Evolutionary conservation across 2,888 invertebrate species (phyloP), one percentile per base, ranked within the genome.

Genomic region (Acleris sparsana): DNA sequence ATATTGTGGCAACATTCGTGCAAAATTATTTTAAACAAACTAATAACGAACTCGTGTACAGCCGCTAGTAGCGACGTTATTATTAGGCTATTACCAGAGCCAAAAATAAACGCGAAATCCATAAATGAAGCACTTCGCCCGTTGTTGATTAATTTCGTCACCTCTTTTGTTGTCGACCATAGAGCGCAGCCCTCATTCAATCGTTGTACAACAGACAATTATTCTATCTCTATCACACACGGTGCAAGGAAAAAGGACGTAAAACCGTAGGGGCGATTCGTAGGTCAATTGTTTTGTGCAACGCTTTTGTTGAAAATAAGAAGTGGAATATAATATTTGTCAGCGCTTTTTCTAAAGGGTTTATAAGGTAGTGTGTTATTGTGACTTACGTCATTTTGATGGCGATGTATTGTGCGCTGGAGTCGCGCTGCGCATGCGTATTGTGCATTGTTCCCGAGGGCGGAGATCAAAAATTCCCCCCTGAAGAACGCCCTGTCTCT

Each of bases 101-200:
- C 16, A 64, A 55, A 65, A 62, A 51, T 57, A 67, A 52, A 43
- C 59, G 33, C 49, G 61, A 65, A 69, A 58, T 68, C 69, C 52
- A 67, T 69, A 61, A 67, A 66, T 67, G 69, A 63, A 46, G 46
- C 71, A 69, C 66, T 75, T 72, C 72, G 75, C 74, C 75, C 75
- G 80, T 75, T 44, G 49, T 60, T 86, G 84, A 88, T 88, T 87
- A 86, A 88, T 88, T 90, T 88, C 85, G 78, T 83, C 84, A 83
- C 69, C 72, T 73, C 71, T 76, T 85, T 90, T 89, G 87, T 90
- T 79, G 76, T 72, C 71, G 79, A 72, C 74, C 80, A 79, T 75
- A 70, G 75, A 85, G 82, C 89, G 87, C 87, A 86, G 85, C 83
- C 80, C 64, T 61, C 62, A 52, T 57, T 61, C 56, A 61, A 65